Percentiles rank a stretch among this genome's conserved stretches.
Conservation (phyloP, 2,888 invertebrate species). For the Hydrotaea diabolus region DNA sequence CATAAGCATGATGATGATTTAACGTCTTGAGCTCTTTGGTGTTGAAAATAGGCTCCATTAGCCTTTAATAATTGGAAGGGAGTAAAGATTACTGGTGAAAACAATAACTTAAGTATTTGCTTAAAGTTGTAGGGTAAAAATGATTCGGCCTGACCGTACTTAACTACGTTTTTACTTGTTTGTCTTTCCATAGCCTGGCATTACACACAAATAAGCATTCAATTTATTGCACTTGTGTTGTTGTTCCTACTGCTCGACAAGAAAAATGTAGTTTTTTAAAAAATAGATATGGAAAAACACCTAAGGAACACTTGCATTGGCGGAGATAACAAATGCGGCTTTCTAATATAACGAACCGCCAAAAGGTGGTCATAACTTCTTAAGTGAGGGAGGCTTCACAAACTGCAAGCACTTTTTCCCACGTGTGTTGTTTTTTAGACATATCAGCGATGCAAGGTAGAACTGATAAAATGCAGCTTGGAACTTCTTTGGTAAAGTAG, state of each 20-base stretch:
- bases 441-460: not conserved
- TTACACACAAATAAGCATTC: constrained; percentile 66
- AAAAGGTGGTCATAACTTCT: constrained; percentile 26
- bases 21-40: too few relatives aligned
- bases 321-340: constrained; percentile 7
- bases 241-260: not conserved
- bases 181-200: not conserved
- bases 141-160: too few relatives aligned
- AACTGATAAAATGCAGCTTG: not conserved
- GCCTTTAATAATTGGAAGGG: too few relatives aligned
- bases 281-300: constrained; percentile 13
- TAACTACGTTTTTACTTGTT: too few relatives aligned
- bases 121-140: too few relatives aligned
- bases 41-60: too few relatives aligned
- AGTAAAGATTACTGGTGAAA: too few relatives aligned
- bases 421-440: too few relatives aligned
- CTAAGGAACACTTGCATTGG: constrained; percentile 13
- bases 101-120: too few relatives aligned
- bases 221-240: constrained; percentile 66
- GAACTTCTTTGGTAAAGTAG: not conserved
- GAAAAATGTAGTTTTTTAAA: not conserved
- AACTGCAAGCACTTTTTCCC: not conserved
- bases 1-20: too few relatives aligned
- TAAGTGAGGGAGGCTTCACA: not conserved
- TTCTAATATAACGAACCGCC: constrained; percentile 3